Evolutionary conservation across 2,888 invertebrate species (phyloP).

Genomic region (Ennomos quercinarius): DNA sequence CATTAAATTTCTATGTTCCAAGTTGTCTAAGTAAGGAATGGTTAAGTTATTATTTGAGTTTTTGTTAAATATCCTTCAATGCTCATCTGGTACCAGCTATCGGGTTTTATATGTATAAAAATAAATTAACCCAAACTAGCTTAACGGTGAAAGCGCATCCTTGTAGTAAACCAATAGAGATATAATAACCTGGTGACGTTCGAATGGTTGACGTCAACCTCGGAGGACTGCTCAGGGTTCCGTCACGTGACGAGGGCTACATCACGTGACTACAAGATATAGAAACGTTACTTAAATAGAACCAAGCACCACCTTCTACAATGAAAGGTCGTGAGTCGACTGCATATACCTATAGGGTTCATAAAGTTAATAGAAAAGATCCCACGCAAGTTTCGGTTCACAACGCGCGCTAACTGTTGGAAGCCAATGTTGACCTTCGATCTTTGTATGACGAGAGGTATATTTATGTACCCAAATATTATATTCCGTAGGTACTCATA

Average conservation of each 20-base stretch:
- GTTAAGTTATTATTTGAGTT: too few relatives aligned
- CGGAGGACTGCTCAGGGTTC: constrained; percentile 25
- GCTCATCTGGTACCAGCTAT: too few relatives aligned
- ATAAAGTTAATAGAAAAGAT: constrained; percentile 29
- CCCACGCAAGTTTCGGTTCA: constrained; percentile 1
- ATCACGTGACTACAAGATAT: constrained; percentile 47
- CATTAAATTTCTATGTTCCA: too few relatives aligned
- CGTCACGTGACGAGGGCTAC: constrained; percentile 22
- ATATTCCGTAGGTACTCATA: neutral
- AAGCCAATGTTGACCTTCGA: too few relatives aligned
- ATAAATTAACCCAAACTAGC: constrained; percentile 1
- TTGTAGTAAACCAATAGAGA: constrained; percentile 26
- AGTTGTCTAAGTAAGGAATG: too few relatives aligned
- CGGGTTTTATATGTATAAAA: too few relatives aligned
- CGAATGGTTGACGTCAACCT: constrained; percentile 47
- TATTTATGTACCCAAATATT: neutral
- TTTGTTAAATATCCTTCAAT: neutral
- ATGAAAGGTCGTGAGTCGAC: constrained; percentile 25
- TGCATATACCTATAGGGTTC: constrained; percentile 8
- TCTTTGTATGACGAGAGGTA: neutral
- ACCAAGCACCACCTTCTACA: constrained; percentile 9
- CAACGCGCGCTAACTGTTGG: neutral
- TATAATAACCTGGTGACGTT: constrained; percentile 40
- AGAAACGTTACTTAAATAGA: constrained; percentile 29
- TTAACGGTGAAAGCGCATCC: constrained; percentile 20